These are phyloP conservation scores for Leptobrachium leishanense DNA, from an alignment of 2,113 vertebrate species.

Conservation along the genomic window DNA sequence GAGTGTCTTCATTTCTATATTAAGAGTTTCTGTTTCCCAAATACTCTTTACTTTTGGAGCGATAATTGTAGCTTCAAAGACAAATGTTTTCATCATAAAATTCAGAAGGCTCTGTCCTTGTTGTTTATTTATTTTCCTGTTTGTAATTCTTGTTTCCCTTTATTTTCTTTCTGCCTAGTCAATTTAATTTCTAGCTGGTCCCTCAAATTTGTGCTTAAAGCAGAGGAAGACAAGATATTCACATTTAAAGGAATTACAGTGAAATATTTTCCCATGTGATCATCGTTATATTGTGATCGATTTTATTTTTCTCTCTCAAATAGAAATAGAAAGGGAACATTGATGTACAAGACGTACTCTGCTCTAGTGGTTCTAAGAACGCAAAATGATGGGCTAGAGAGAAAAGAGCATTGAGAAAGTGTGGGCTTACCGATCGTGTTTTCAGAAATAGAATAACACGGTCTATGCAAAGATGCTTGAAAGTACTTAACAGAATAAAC, in stretches of 20 bases:
- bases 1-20: too few relatives aligned
- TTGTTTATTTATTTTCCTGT: too few relatives aligned
- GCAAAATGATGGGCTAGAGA: not conserved
- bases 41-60: too few relatives aligned
- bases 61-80: too few relatives aligned
- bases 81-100: too few relatives aligned
- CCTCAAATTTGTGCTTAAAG: not conserved
- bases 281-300: slow-evolving; percentile 27
- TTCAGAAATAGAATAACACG: not conserved
- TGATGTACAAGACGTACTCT: slow-evolving; percentile 1
- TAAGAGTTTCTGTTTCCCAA: too few relatives aligned
- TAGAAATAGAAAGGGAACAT: slow-evolving; percentile 42
- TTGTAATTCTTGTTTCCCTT: too few relatives aligned
- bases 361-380: not conserved
- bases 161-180: too few relatives aligned
- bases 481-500: too few relatives aligned
- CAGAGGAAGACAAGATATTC: slow-evolving; percentile 16
- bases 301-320: slow-evolving; percentile 37
- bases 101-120: too few relatives aligned
- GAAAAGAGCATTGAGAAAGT: not conserved
- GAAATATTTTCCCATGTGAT: slow-evolving; percentile 17
- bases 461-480: too few relatives aligned
- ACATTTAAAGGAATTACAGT: slow-evolving; percentile 7
- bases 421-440: not conserved
- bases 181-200: too few relatives aligned